Evolutionary conservation across 1,140 invertebrate genomes (phyloP), one percentile per base, ranked within the genome.

Genomic region (Cryptotermes secundus): DNA sequence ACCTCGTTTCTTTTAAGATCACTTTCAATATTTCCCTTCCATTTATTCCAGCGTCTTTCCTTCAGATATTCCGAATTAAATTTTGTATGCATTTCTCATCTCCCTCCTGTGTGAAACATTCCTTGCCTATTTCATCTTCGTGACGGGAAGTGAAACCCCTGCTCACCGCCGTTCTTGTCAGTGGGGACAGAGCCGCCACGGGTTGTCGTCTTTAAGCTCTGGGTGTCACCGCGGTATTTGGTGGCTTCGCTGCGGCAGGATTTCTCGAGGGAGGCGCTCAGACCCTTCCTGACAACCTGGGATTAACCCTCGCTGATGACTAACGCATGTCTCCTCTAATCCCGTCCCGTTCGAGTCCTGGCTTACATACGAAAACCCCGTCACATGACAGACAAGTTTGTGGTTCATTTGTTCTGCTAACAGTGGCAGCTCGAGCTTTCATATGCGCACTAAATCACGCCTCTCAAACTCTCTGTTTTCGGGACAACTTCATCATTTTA

Each of bases 221-320:
- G 59, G n/a, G 59, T 72, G 59, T 72, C 59, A 72, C 59, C 59
- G 14, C 59, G 59, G 59, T 72, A 72, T 72, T 72, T 72, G 59
- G 59, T 72, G 59, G 45, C 45, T 49, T 49, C 14, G 45, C 45
- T 49, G 45, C 45, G 45, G 9, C 14, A 14, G 45, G 45, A 49
- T 31, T 72, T 72, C 59, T 72, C 59, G 26, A 14, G 59, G 59
- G 45, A 49, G 45, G 19, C 45, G 59, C 59, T 31, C 26, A 72
- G 59, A 72, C 59, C 59, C 59, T 49, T 49, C 59, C 59, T 72
- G 59, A 72, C 59, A 72, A 72, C 59, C 59, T 26, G 26, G 59
- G 59, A 26, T 72, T 72, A 72, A 72, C 59, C 59, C 59, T 72
- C 59, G 26, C 26, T 72, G 59, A 72, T 72, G 59, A 72, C 59